phyloP scores from a whole-genome alignment of 2,888 invertebrate genomes.

The Azorinus chamasolen region DNA sequence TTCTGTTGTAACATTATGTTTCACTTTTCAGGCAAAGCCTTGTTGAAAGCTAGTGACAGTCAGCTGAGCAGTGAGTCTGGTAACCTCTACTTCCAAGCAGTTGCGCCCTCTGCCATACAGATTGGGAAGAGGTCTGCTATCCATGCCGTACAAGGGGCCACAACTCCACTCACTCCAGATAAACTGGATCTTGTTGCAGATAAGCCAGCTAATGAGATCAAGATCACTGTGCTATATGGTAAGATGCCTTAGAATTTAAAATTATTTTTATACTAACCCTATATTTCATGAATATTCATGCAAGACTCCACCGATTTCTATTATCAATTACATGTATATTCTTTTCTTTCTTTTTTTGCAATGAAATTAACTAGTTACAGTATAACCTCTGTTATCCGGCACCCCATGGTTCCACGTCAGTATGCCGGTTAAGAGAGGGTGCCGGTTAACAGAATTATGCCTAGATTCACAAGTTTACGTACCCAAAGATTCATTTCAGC shows the following conservation, averaged over 20 bases:
- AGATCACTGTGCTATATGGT: conserved; percentile 72
- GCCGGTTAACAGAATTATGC: too few species aligned
- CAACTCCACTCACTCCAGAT: conserved; percentile 59
- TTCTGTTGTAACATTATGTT: neutral
- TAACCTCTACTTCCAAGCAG: conserved; percentile 62
- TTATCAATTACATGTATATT: too few species aligned
- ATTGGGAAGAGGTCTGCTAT: conserved; percentile 64
- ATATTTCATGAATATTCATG: neutral
- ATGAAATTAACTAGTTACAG: too few species aligned
- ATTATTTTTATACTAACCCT: too few species aligned
- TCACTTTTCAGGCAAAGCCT: conserved; percentile 62
- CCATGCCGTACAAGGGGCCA: conserved; percentile 61
- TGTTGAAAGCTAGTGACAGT: conserved; percentile 70
- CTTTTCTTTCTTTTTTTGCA: too few species aligned
- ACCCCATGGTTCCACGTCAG: too few species aligned
- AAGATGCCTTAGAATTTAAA: conserved; percentile 8
- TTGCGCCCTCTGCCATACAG: conserved; percentile 50
- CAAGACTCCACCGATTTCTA: too few species aligned
- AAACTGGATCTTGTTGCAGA: conserved; percentile 67
- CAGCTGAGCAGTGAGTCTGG: conserved; percentile 65
- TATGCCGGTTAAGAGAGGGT: too few species aligned
- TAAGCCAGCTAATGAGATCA: conserved; percentile 48
- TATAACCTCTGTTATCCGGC: too few species aligned
- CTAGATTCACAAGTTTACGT: too few species aligned
- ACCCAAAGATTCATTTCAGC: too few species aligned